Base-by-base conservation (phyloP, 2,888 invertebrate genomes). In the Polydrusus pterygomalis region DNA sequence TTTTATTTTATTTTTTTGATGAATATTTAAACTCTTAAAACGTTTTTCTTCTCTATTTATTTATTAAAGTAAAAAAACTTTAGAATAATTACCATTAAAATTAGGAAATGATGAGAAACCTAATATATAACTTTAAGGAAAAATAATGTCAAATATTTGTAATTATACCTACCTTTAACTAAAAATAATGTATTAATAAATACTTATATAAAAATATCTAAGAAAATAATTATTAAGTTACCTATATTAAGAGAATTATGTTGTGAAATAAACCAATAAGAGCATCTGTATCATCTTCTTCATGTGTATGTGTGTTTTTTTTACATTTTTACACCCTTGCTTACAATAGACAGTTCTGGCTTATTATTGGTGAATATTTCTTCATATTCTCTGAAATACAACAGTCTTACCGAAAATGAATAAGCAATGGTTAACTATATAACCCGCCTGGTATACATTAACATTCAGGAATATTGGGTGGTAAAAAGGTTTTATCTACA, bases 61-160 rank as follows among this genome's bases (percentile, higher is more conserved):
- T 51, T 51, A 51, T 13, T 51, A 25, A 34, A 34, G 8, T 34
- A 7, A 34, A 34, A 8, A 10, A 10, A 7, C 8, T 34, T 34
- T 34, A 34, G 8, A 7, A 34, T 9, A 34, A 6, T 9, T 34
- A 10, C 34, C 10, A 34, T 34, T 34, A 6, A 34, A 34, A 34
- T 25, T 25, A 25, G n/a, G n/a, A n/a, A n/a, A n/a, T 6, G 30
- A 30, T 30, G 7, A 34, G 34, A 54, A 25, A 54, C 1, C 7
- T 54, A 54, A 25, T 38, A 58, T 38, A 15, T 30, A 56, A 11
- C 30, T 56, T 56, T 58, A 58, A 58, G 38, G 13, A 58, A 58
- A 58, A 58, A 2, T 38, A 58, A 58, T 58, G 58, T 58, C 58
- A 58, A 58, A 58, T 81, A 83, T 85, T 85, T 85, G 84, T 85